These are phyloP conservation scores for Apamea monoglypha DNA, from an alignment of 2,888 invertebrate genomes.

Conservation along the genomic window DNA sequence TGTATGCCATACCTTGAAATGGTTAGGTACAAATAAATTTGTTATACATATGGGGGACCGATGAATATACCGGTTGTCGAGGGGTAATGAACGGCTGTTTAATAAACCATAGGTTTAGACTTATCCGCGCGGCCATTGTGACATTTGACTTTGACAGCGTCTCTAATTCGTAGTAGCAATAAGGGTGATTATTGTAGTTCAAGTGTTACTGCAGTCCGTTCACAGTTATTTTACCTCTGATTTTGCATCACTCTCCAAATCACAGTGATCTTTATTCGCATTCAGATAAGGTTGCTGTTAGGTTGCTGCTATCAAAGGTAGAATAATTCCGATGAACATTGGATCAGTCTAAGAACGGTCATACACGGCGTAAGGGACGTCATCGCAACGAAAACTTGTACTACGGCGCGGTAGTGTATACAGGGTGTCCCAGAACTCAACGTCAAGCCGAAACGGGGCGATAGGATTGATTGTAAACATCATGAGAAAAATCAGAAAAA, in stretches of 20 bases:
- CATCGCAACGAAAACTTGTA: not conserved
- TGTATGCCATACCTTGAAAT: not conserved
- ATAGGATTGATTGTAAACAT: too few species aligned
- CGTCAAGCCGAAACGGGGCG: too few species aligned
- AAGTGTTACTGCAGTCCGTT: not conserved
- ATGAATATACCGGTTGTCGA: not conserved
- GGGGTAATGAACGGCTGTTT: not conserved
- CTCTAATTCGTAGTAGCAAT: not conserved
- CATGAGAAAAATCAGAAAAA: too few species aligned
- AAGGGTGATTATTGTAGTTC: not conserved
- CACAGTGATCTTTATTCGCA: too few species aligned
- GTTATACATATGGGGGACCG: not conserved
- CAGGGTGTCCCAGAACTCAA: too few species aligned
- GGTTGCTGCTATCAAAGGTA: too few species aligned
- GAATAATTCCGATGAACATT: constrained; percentile 1
- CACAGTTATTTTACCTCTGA: too few species aligned
- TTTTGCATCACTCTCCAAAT: too few species aligned
- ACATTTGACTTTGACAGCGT: not conserved
- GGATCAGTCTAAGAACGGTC: not conserved
- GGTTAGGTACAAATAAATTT: not conserved
- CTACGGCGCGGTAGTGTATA: too few species aligned
- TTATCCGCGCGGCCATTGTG: too few species aligned
- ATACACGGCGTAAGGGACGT: not conserved
- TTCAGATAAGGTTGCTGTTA: too few species aligned
- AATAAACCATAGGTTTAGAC: too few species aligned